Evolutionary conservation across 1,140 invertebrate species (phyloP), one percentile per base, ranked within the genome.

Genomic region (Armadillidium nasatum): DNA sequence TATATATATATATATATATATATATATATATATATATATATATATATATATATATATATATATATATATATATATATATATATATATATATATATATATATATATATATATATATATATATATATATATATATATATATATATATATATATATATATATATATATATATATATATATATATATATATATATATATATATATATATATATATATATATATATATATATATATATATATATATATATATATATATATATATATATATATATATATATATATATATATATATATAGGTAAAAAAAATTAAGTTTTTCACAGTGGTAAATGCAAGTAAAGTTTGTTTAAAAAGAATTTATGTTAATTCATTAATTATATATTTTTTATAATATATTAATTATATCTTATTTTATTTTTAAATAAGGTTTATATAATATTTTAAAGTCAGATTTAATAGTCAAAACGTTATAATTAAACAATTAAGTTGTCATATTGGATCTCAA

Each of bases 101-200:
- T 50, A 50, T 50, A 50, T 50, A 50, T 50, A 50, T 69, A 22
- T 45, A 72, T 72, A 72, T 50, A 50, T 50, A 50, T 50, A 50
- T 50, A 50, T 50, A 50, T 50, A 15, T 10, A 15, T 10, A 50
- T 50, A 50, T 50, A 50, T 50, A 50, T 50, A 50, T 50, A 50
- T 50, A 50, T 50, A 50, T 50, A 50, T 50, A 50, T 50, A 50
- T 50, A 50, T 50, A 50, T 50, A 50, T 50, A 50, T 50, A 50
- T 50, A 50, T 50, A 50, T 50, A 44, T 50, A 50, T 50, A 50
- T 50, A 50, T 50, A 50, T 50, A 50, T 50, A 50, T 50, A 50
- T 50, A 50, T 50, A 50, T 50, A 50, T 50, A 50, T 50, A 15
- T 10, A 15, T 10, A 50, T 50, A 50, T 50, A 50, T 50, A 50